phyloP scores from a whole-genome alignment of 2,888 invertebrate species.

The Theodoxus fluviatilis region DNA sequence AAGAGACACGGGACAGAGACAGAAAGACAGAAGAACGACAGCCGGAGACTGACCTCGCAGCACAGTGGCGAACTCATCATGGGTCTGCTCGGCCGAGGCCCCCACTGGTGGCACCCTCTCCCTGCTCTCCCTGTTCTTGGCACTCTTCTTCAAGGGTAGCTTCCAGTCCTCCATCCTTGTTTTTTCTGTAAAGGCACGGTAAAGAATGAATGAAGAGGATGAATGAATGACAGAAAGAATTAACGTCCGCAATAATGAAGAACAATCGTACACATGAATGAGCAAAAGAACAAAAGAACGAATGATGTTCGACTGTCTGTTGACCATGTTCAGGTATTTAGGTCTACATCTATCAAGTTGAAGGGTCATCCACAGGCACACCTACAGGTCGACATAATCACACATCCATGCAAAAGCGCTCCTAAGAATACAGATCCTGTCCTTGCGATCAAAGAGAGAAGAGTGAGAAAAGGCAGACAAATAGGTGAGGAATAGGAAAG shows the following conservation, averaged over 20 bases:
- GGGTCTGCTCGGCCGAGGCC: slow-evolving; percentile 50
- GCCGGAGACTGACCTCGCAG: not conserved
- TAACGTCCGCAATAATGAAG: too few species aligned
- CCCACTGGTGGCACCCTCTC: slow-evolving; percentile 57
- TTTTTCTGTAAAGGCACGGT: slow-evolving; percentile 41
- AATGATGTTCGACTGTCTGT: too few species aligned
- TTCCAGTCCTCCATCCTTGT: slow-evolving; percentile 56
- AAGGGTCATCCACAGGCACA: too few species aligned
- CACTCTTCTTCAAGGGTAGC: slow-evolving; percentile 44
- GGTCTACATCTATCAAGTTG: too few species aligned
- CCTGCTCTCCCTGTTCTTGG: slow-evolving; percentile 35
- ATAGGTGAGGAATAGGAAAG: not conserved
- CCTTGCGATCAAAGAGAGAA: not conserved
- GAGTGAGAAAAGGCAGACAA: too few species aligned
- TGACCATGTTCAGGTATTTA: too few species aligned
- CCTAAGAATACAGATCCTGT: too few species aligned
- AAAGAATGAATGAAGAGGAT: not conserved
- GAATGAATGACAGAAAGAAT: not conserved
- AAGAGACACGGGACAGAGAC: not conserved
- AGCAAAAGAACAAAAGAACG: too few species aligned
- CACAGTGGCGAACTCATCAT: slow-evolving; percentile 42
- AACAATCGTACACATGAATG: too few species aligned
- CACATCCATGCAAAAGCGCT: too few species aligned
- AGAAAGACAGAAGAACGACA: not conserved
- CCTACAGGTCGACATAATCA: too few species aligned